These are phyloP conservation scores for Nyctibius grandis DNA, from an alignment of 2,797 vertebrate genomes.

Conservation along the genomic window DNA sequence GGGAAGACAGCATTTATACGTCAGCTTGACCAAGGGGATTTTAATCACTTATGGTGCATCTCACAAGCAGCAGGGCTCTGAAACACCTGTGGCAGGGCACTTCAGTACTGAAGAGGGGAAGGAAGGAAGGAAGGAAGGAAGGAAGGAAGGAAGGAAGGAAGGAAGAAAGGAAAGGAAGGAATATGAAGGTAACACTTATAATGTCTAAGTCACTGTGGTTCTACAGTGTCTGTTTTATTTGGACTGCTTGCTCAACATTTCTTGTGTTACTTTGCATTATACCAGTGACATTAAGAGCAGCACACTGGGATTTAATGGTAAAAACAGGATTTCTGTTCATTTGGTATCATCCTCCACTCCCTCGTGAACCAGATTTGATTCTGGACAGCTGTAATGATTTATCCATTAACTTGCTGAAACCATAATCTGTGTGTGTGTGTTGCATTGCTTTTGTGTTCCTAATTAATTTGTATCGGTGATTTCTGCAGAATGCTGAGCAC, in stretches of 20 bases:
- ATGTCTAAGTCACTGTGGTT: background rate
- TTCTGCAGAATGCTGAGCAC: background rate
- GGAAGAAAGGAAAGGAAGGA: background rate
- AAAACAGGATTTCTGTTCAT: background rate
- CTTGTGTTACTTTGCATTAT: background rate
- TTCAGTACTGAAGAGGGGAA: background rate
- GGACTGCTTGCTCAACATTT: background rate
- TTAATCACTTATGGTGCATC: fast-evolving
- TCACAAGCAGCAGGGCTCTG: background rate
- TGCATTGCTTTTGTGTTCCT: background rate
- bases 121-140: background rate
- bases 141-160: background rate
- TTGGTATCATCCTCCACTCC: background rate
- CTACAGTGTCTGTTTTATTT: background rate
- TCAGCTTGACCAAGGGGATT: background rate
- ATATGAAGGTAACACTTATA: background rate
- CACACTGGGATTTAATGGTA: background rate
- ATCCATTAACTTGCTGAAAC: background rate
- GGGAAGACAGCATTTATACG: background rate
- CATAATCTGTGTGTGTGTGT: background rate
- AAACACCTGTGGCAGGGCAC: fast-evolving
- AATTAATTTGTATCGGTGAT: background rate
- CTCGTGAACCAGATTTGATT: background rate
- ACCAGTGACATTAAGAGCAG: background rate
- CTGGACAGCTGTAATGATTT: background rate